A percentile compares a stretch with the other conserved stretches of the same genome.
Evolutionary conservation across 2,113 vertebrate genomes (phyloP).

Genomic region (Excalfactoria chinensis): DNA sequence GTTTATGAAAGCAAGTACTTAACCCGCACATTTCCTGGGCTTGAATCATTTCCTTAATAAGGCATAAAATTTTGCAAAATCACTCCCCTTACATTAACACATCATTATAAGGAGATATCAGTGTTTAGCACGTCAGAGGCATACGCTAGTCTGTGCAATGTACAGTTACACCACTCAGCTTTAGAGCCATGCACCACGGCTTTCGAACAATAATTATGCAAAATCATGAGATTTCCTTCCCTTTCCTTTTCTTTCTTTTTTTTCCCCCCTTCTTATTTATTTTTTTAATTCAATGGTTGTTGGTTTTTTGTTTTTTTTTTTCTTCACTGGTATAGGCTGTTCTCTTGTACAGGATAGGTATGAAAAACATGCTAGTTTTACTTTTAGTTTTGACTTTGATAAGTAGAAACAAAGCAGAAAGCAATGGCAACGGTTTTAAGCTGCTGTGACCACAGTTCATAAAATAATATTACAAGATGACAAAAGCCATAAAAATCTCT

Average conservation of each 20-base stretch:
- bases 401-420: conserved; percentile 57
- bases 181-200: background rate
- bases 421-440: background rate
- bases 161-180: conserved; percentile 21
- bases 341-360: conserved; percentile 13
- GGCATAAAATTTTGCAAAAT: conserved; percentile 62
- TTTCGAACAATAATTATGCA: background rate
- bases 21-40: conserved; percentile 66
- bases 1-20: conserved; percentile 76
- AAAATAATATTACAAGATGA: conserved; percentile 64
- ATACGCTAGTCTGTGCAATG: conserved; percentile 13
- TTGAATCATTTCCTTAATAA: conserved; percentile 76
- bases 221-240: background rate
- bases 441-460: conserved; percentile 21
- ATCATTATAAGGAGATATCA: conserved; percentile 49
- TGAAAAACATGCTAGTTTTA: conserved; percentile 20
- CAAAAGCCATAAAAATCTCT: conserved; percentile 44
- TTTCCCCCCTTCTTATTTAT: background rate
- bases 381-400: conserved; percentile 42
- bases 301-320: no score
- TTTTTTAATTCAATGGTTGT: background rate
- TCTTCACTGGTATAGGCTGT: background rate
- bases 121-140: background rate
- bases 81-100: conserved; percentile 47
- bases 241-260: background rate